Percentiles rank a stretch among this genome's conserved stretches.
Conservation (phyloP, 2,888 invertebrate species). For the Pyrocoelia pectoralis region DNA sequence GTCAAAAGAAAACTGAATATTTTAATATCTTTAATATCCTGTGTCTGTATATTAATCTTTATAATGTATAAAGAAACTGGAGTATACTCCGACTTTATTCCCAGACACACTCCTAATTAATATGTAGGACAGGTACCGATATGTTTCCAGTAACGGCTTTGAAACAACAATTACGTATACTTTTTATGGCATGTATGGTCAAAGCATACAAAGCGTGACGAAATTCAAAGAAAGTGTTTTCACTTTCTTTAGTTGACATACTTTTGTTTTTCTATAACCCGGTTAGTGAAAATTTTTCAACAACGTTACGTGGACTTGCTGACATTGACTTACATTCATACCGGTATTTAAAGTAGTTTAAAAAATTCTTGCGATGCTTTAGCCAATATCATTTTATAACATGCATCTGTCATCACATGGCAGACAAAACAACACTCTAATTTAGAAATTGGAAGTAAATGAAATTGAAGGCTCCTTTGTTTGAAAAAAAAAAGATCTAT, state of each 20-base stretch:
- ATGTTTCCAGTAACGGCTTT: too few species aligned
- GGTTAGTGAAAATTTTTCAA: constrained; percentile 6
- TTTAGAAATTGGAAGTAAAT: neutral
- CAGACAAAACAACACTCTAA: neutral
- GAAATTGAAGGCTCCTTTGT: neutral
- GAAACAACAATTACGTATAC: too few species aligned
- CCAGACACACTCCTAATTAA: too few species aligned
- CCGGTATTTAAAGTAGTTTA: neutral
- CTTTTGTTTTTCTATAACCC: constrained; percentile 3
- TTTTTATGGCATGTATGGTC: too few species aligned
- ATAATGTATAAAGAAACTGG: too few species aligned
- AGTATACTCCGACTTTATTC: too few species aligned
- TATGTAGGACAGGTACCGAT: too few species aligned
- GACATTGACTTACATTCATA: constrained; percentile 9
- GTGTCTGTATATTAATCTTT: too few species aligned
- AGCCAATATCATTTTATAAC: neutral
- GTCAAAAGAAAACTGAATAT: too few species aligned
- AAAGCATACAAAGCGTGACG: neutral
- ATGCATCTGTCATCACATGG: neutral
- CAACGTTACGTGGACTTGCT: constrained; percentile 4
- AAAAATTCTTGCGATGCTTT: neutral
- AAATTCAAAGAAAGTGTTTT: constrained; percentile 9
- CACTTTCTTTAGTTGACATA: constrained; percentile 7
- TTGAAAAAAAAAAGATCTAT: neutral
- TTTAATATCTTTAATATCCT: too few species aligned